A percentile compares a stretch with the other conserved stretches of the same genome.
These are phyloP conservation scores for Anagyrus pseudococci DNA, from an alignment of 2,888 invertebrate genomes.

Conservation along the genomic window DNA sequence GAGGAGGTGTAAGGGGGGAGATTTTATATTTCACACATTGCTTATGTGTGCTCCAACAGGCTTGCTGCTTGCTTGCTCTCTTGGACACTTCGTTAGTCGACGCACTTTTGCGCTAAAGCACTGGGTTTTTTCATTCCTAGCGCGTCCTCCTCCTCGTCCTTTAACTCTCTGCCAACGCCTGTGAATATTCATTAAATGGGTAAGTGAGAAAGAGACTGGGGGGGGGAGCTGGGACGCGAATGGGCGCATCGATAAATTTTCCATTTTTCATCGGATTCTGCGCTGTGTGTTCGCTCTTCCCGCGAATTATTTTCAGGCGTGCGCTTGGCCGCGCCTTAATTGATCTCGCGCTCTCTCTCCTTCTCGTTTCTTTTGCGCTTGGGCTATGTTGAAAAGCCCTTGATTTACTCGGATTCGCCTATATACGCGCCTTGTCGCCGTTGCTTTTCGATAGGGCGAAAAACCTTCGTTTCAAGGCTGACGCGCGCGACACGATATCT, in stretches of 20 bases:
- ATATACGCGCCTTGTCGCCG: too few species aligned
- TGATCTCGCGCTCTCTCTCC: too few species aligned
- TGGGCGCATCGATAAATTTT: conserved; percentile 4
- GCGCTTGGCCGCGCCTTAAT: too few species aligned
- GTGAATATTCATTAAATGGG: conserved; percentile 21
- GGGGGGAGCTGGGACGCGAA: too few species aligned
- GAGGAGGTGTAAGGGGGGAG: neutral
- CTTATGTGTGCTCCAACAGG: conserved; percentile 1
- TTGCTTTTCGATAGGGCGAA: too few species aligned
- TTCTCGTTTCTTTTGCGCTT: too few species aligned
- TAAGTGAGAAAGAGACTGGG: too few species aligned
- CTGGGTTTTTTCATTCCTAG: conserved; percentile 9
- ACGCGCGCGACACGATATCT: too few species aligned
- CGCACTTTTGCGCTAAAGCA: conserved; percentile 3
- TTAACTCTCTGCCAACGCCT: conserved; percentile 7
- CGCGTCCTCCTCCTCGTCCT: neutral
- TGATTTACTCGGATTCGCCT: too few species aligned
- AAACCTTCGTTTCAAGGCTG: too few species aligned
- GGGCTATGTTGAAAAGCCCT: too few species aligned
- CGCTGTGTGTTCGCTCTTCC: neutral
- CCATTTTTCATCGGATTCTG: conserved; percentile 3
- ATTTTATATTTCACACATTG: conserved; percentile 20
- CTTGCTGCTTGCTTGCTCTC: conserved; percentile 1
- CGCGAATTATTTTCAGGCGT: too few species aligned
- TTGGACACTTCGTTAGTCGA: neutral